These are phyloP conservation scores for Cyprinella venusta DNA, from an alignment of 2,797 vertebrate species.

Conservation along the genomic window DNA sequence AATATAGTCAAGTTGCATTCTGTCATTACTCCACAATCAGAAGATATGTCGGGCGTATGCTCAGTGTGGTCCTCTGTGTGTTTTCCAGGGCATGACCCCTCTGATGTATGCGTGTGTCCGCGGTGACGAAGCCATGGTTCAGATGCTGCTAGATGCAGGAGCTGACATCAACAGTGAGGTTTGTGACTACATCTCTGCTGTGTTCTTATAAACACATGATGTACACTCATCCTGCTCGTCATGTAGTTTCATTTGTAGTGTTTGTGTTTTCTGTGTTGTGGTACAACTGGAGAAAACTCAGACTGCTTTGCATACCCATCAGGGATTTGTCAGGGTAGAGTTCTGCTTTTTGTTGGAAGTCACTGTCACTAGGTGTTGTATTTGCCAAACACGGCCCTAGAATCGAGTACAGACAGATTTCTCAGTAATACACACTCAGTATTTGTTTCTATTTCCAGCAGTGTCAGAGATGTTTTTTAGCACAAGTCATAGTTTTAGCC, in stretches of 20 bases:
- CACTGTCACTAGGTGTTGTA: neutral
- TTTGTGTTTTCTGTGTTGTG: constrained; percentile 42
- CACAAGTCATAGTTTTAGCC: constrained; percentile 13
- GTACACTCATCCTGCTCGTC: constrained; percentile 30
- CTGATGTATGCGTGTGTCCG: constrained; percentile 97
- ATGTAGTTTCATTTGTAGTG: constrained; percentile 34
- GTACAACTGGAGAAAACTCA: constrained; percentile 45
- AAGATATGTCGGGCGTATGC: neutral
- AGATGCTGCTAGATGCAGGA: constrained; percentile 98
- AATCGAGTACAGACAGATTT: constrained; percentile 11
- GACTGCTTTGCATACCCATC: constrained; percentile 4
- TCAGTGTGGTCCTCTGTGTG: neutral
- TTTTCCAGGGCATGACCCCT: constrained; percentile 90
- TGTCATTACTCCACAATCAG: neutral
- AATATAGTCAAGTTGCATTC: neutral
- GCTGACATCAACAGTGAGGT: constrained; percentile 98
- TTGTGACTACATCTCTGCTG: constrained; percentile 66
- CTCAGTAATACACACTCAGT: neutral
- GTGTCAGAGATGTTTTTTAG: neutral
- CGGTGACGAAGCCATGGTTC: constrained; percentile 98
- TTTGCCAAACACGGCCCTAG: neutral
- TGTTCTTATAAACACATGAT: constrained; percentile 4
- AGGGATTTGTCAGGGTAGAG: constrained; percentile 8
- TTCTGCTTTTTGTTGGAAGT: constrained; percentile 21
- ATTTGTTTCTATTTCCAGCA: constrained; percentile 6